These are phyloP conservation scores for Pyrgilauda ruficollis DNA, from an alignment of 2,113 vertebrate species.

Conservation along the genomic window DNA sequence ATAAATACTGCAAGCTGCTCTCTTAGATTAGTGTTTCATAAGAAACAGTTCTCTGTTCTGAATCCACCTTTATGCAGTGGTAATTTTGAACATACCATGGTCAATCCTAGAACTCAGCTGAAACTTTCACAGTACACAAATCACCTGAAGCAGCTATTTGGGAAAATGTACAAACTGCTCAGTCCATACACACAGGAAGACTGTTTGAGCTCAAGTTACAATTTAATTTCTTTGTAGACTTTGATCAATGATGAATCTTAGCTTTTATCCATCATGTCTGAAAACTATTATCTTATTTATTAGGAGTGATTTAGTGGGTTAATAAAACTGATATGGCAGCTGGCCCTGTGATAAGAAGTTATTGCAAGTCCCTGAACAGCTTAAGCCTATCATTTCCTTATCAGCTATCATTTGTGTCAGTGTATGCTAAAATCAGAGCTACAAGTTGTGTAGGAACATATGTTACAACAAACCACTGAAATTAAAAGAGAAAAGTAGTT, in stretches of 20 bases:
- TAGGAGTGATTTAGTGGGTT: constrained; percentile 81
- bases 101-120: background rate
- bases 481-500: constrained; percentile 11
- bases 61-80: background rate
- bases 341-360: constrained; percentile 76
- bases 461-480: constrained; percentile 69
- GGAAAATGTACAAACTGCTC: background rate
- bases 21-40: background rate
- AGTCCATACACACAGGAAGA: background rate
- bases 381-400: constrained; percentile 83
- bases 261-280: constrained; percentile 72
- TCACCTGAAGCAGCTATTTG: background rate
- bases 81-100: background rate
- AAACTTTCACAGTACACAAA: background rate
- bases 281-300: constrained; percentile 82
- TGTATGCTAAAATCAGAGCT: constrained; percentile 73
- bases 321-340: constrained; percentile 83
- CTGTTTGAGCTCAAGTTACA: constrained; percentile 70
- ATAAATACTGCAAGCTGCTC: background rate
- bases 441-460: constrained; percentile 70
- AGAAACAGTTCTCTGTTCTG: background rate
- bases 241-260: constrained; percentile 72
- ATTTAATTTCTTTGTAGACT: constrained; percentile 76
- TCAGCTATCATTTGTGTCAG: constrained; percentile 77
- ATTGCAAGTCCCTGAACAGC: constrained; percentile 79